Evolutionary conservation across 1,140 invertebrate species (phyloP).

Genomic region (Hestina assimilis): DNA sequence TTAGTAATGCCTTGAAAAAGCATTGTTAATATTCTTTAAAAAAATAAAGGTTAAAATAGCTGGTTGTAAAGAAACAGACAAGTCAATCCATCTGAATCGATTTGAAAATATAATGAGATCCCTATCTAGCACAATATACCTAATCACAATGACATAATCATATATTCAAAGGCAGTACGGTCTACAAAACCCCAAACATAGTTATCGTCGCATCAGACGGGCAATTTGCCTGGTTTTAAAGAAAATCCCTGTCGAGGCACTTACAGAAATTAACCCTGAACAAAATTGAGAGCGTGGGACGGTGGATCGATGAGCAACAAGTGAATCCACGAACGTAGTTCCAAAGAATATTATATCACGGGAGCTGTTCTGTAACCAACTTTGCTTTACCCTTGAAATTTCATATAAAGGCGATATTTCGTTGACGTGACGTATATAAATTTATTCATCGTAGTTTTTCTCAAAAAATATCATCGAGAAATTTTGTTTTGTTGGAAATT

Average conservation of each 20-base stretch:
- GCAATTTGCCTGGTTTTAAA: constrained; percentile 30
- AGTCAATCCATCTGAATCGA: no score
- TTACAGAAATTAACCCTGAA: constrained; percentile 50
- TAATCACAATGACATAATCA: not conserved
- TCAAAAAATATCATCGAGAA: not conserved
- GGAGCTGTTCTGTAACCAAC: constrained; percentile 16
- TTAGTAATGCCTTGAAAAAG: no score
- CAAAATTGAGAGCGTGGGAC: constrained; percentile 38
- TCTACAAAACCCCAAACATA: constrained; percentile 12
- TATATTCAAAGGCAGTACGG: not conserved
- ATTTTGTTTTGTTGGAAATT: not conserved
- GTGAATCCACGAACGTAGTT: constrained; percentile 32
- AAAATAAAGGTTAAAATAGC: no score
- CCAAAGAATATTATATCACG: constrained; percentile 31
- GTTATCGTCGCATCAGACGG: constrained; percentile 5
- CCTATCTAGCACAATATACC: not conserved
- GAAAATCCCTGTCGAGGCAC: constrained; percentile 38
- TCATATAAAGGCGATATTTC: not conserved
- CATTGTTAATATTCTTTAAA: no score
- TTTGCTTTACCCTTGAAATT: constrained; percentile 17
- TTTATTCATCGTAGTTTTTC: not conserved
- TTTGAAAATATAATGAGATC: no score
- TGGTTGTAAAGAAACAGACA: no score
- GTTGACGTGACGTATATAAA: no score
- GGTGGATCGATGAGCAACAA: constrained; percentile 64